These are phyloP conservation scores for Sitta carolinensis DNA, from an alignment of 2,797 vertebrate genomes.

Conservation along the genomic window DNA sequence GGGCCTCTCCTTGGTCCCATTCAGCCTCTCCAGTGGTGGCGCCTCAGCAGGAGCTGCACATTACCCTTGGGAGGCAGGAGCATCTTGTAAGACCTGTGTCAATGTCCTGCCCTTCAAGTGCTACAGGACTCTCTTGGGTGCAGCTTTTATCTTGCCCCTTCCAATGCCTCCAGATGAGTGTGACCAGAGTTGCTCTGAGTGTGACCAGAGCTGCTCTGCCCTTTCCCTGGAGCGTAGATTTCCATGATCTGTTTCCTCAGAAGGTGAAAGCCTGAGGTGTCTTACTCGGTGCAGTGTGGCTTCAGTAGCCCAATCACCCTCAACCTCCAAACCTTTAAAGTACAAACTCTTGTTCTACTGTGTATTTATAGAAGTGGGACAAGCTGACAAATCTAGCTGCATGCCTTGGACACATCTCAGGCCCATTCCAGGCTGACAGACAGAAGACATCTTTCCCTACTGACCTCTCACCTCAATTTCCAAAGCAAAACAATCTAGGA, in stretches of 20 bases:
- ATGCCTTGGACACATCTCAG: neutral
- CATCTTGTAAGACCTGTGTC: fast-evolving
- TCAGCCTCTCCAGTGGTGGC: neutral
- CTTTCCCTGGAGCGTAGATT: neutral
- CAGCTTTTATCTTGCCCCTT: neutral
- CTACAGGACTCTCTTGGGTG: neutral
- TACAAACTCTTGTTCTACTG: too few relatives aligned
- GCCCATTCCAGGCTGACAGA: neutral
- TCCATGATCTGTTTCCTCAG: neutral
- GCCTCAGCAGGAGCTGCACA: neutral
- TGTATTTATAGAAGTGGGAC: neutral
- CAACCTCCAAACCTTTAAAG: neutral
- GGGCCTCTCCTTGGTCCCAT: neutral
- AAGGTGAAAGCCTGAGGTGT: neutral
- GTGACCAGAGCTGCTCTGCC: neutral
- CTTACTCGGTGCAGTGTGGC: neutral
- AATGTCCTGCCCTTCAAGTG: neutral
- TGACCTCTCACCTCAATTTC: neutral
- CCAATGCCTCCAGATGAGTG: neutral
- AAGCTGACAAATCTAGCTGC: neutral
- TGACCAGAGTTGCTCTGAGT: neutral
- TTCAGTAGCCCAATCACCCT: neutral
- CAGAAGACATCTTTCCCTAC: neutral
- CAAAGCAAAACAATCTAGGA: neutral
- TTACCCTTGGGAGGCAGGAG: neutral